These are phyloP conservation scores for Choristoneura fumiferana DNA, from an alignment of 1,140 invertebrate species.

Conservation along the genomic window DNA sequence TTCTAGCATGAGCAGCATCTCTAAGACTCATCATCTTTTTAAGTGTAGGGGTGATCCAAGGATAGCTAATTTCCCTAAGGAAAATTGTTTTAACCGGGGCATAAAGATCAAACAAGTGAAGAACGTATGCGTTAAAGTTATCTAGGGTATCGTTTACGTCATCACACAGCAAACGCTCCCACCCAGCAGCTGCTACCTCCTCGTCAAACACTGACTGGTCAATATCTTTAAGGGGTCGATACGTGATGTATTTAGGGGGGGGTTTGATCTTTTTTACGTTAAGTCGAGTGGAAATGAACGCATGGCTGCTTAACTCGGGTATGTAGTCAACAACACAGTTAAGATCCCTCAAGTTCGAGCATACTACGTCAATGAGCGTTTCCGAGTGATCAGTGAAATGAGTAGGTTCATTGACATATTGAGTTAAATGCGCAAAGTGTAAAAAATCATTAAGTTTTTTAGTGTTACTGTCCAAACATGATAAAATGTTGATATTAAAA, in stretches of 20 bases:
- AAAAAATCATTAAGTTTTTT: constrained; percentile 6
- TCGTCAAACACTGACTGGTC: background rate
- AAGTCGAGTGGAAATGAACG: constrained; percentile 7
- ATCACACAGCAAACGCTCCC: background rate
- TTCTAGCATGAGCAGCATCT: background rate
- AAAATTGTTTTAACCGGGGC: background rate
- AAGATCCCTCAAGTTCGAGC: background rate
- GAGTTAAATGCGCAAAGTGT: background rate
- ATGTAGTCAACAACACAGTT: background rate
- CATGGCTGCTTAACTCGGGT: constrained; percentile 14
- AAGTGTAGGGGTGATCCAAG: background rate
- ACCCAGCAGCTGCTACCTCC: background rate
- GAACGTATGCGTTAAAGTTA: background rate
- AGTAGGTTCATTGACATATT: background rate
- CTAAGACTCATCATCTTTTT: constrained; percentile 4
- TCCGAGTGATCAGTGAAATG: constrained; percentile 14
- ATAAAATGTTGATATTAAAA: constrained; percentile 14
- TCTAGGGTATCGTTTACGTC: background rate
- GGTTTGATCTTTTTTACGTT: constrained; percentile 4
- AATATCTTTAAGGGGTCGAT: constrained; percentile 4
- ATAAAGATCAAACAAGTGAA: background rate
- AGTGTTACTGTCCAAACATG: background rate
- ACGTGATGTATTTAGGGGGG: background rate
- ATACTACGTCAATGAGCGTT: constrained; percentile 12
- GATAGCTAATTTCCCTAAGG: background rate